Conservation (phyloP, 2,888 invertebrate species). For the Noctua janthe region DNA sequence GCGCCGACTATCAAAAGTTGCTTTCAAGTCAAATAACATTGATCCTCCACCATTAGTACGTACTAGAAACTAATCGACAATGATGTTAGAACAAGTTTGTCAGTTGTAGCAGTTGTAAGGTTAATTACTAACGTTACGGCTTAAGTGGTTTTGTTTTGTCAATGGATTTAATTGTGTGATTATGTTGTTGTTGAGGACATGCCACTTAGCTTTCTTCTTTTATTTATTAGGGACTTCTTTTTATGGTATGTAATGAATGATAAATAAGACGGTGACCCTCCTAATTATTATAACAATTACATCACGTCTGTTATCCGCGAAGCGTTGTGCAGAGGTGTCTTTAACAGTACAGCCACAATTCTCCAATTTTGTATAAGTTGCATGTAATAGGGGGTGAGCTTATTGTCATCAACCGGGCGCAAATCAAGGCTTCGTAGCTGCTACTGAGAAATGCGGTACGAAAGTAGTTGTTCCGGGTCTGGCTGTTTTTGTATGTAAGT, state of each 20-base stretch:
- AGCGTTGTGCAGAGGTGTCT: too few relatives aligned
- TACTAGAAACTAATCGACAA: conserved; percentile 54
- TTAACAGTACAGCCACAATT: too few relatives aligned
- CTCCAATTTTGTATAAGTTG: too few relatives aligned
- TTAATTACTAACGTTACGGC: conserved; percentile 23
- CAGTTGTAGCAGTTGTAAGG: conserved; percentile 17
- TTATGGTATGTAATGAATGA: too few relatives aligned
- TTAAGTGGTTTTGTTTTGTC: conserved; percentile 28
- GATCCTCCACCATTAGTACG: conserved; percentile 48
- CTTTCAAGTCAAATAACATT: conserved; percentile 43
- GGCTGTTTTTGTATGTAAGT: neutral
- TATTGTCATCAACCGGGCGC: too few relatives aligned
- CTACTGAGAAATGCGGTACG: too few relatives aligned
- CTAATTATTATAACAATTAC: too few relatives aligned
- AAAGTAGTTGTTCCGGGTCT: neutral
- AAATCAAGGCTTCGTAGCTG: too few relatives aligned
- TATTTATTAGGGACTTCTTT: neutral
- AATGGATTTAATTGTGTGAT: conserved; percentile 1
- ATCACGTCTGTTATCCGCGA: too few relatives aligned
- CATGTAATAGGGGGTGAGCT: too few relatives aligned
- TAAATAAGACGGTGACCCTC: too few relatives aligned
- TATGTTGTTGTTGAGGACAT: neutral
- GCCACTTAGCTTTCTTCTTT: neutral
- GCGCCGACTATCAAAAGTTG: conserved; percentile 37
- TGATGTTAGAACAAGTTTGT: conserved; percentile 45